Base-by-base conservation (phyloP, 1,140 invertebrate genomes). In the Mercenaria mercenaria region DNA sequence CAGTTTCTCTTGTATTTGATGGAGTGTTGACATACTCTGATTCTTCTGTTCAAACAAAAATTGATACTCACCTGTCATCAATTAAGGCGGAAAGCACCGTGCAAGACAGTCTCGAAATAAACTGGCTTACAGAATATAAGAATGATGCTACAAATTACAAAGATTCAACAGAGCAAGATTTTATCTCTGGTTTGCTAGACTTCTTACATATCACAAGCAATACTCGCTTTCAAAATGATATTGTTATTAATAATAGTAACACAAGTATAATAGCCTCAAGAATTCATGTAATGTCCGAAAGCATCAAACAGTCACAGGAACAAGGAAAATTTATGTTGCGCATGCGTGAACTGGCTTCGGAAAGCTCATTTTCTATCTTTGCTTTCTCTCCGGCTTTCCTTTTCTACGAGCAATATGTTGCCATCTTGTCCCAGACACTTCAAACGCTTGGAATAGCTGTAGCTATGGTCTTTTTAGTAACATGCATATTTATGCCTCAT, bases 401-500 rank as follows among this genome's bases (percentile, higher is more conserved):
- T 4, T 95, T 91, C 81, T 95, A 93, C 79, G 95, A 95, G 82
- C 97, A 99, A 97, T 99, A 99, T 94, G 98, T 99, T 92, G 96
- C 99, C n/a, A 98, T 99, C 1, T 97, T 98, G 47, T 98, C 98
- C 0, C 98, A 98, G 2, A 99, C 98, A 1, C 97, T 99, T 13
- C 99, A 99, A 93, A 98, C 98, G 85, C 98, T 99, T 96, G 97
- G 98, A 0, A 98, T 99, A 80, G 99, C 99, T n/a, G 98, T 98
- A 0, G 95, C 97, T 0, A 98, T 99, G 47, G 99, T 99, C 98
- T 99, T 99, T 97, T 96, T 99, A 34, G 98, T 99, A 23, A 98
- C 98, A 0, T 98, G 99, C 91, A 97, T 99, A 67, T 99, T 99
- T 94, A 99, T 99, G 59, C 99, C 99, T 0, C 99, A 99, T 93